Evolutionary conservation across 2,113 vertebrate genomes (phyloP).

Genomic region (Eretmochelys imbricata): DNA sequence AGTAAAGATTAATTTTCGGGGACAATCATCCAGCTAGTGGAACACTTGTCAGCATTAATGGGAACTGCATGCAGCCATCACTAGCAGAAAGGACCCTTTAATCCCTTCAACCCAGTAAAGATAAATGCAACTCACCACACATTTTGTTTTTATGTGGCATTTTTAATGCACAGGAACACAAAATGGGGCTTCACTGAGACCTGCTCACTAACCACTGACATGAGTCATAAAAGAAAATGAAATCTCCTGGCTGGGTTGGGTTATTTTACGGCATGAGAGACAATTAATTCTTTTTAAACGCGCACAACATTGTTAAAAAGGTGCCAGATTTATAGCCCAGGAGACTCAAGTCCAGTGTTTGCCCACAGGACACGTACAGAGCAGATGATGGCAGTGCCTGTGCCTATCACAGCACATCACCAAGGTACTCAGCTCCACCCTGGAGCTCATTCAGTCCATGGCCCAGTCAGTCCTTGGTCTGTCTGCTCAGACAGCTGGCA

Average conservation of each 20-base stretch:
- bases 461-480: background rate
- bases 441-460: background rate
- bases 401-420: background rate
- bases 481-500: background rate
- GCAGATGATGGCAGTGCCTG: background rate
- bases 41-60: conserved; percentile 37
- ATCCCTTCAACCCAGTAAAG: background rate
- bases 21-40: conserved; percentile 20
- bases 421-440: background rate
- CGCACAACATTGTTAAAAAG: background rate
- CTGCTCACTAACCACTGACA: background rate
- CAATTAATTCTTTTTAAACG: background rate
- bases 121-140: background rate
- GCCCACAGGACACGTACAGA: background rate
- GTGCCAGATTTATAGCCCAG: background rate
- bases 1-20: conserved; percentile 35
- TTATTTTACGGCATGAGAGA: background rate
- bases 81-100: background rate
- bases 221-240: background rate
- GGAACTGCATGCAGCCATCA: background rate
- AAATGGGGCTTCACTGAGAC: background rate
- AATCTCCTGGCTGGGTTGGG: background rate
- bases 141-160: conserved; percentile 14
- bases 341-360: background rate
- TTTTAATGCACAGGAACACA: background rate